phyloP scores from a whole-genome alignment of 1,140 invertebrate genomes.

The Heliconius congener region DNA sequence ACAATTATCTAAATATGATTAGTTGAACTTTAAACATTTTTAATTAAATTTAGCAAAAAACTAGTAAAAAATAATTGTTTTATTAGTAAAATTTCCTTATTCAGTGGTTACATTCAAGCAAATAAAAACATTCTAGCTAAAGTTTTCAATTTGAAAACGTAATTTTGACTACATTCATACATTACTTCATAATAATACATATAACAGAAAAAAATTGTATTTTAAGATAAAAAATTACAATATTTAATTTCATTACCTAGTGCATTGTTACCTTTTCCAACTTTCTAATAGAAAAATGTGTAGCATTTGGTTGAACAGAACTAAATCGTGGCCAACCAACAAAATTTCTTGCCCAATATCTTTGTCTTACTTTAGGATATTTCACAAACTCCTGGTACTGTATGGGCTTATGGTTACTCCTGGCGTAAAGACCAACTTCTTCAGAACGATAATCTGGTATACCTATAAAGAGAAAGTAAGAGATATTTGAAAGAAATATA shows the following conservation, averaged over 20 bases:
- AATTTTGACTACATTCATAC: no score
- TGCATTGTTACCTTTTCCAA: conserved; percentile 82
- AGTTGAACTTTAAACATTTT: no score
- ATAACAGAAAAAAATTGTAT: no score
- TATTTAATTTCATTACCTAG: conserved; percentile 16
- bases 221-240: neutral
- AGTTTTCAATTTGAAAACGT: no score
- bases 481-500: neutral
- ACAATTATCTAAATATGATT: no score
- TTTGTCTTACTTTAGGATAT: conserved; percentile 85
- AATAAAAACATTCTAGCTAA: no score
- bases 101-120: no score
- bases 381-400: conserved; percentile 93
- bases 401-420: conserved; percentile 90
- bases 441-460: conserved; percentile 97
- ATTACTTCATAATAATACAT: no score
- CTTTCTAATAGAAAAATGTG: conserved; percentile 84
- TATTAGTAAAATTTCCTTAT: no score
- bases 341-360: conserved; percentile 98
- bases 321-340: conserved; percentile 94
- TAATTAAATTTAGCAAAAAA: no score
- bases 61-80: no score
- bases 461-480: conserved; percentile 80
- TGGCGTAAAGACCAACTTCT: conserved; percentile 94
- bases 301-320: conserved; percentile 84